A percentile compares a stretch with the other conserved stretches of the same genome.
phyloP scores from a whole-genome alignment of 2,797 vertebrate genomes.

The Scyliorhinus canicula region DNA sequence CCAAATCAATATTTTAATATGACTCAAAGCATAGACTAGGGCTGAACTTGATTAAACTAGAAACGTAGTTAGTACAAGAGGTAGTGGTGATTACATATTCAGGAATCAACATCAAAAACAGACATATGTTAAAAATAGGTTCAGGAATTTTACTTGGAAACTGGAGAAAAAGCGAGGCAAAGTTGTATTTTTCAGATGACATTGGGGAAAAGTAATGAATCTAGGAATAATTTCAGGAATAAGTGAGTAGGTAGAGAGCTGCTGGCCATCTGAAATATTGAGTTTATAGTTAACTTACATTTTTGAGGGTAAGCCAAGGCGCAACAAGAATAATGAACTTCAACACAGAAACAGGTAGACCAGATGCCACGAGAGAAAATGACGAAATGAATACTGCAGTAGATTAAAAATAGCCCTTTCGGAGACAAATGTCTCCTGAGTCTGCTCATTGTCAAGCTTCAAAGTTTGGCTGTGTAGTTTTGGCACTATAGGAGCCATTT shows the following conservation, averaged over 20 bases:
- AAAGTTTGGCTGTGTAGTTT: not conserved
- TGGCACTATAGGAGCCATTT: not conserved
- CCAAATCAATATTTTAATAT: not conserved
- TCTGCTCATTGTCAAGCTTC: not conserved
- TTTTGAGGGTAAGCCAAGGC: not conserved
- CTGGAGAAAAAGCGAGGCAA: not conserved
- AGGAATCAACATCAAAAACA: not conserved
- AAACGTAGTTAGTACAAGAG: not conserved
- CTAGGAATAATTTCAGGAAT: not conserved
- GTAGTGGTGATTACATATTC: not conserved
- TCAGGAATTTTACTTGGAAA: not conserved
- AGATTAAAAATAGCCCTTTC: not conserved
- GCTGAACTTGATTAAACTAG: not conserved
- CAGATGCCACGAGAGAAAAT: not conserved
- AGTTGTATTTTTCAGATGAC: not conserved
- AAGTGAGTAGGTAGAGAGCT: not conserved
- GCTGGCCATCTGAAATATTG: not conserved
- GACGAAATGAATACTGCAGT: not conserved
- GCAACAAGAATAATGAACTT: not conserved
- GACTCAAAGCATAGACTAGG: not conserved
- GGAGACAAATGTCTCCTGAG: not conserved
- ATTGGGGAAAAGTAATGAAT: not conserved
- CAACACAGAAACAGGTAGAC: not conserved
- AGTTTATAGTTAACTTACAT: not conserved
- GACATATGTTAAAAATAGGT: not conserved